Evolutionary conservation across 2,113 vertebrate genomes (phyloP), one percentile per base, ranked within the genome.

Genomic region (Rhea americana): DNA sequence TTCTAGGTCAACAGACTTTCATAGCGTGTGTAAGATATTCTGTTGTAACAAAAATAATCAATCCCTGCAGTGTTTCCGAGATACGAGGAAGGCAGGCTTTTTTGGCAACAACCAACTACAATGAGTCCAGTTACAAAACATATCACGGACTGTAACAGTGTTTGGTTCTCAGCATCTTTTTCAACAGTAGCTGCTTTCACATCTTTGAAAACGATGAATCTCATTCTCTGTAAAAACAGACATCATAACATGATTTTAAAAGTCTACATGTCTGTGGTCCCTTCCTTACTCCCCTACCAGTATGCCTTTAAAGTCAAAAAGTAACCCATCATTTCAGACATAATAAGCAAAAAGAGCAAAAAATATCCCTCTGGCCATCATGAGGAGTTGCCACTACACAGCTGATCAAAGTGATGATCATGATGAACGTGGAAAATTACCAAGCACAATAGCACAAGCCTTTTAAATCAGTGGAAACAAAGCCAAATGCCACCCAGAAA

Each of bases 1-100:
- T 95, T 96, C 92, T 85, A 95, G 93, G 96, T 90, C 94, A 94
- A 67, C 28, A 66, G 43, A 78, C 66, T 47, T 89, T 63, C 90
- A 65, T 10, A 45, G 47, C 0, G 8, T 71, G 68, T 90, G 35
- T 24, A 43, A 50, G 65, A 95, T 84, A 85, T 61, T 83, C 51
- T 83, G 72, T 91, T 83, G 82, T 59, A 91, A 81, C 4, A 5
- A 71, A 93, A 91, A 75, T 3, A 91, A 68, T 91, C 70, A 79
- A 73, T 91, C 85, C 76, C 35, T n/a, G 67, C 50, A 71, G 51
- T 61, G 55, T 63, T 84, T 94, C n/a, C 78, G 61, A 79, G 67
- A 83, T 41, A 14, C 25, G 65, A 84, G 51, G 25, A 71, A 91
- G 26, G 28, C 43, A 74, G 10, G 56, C 25, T 91, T 56, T 67